Evolutionary conservation across 92 coral and sea anemone species (phyloP), one percentile per base, ranked within the genome.

Genomic region (Phymanthus crucifer): DNA sequence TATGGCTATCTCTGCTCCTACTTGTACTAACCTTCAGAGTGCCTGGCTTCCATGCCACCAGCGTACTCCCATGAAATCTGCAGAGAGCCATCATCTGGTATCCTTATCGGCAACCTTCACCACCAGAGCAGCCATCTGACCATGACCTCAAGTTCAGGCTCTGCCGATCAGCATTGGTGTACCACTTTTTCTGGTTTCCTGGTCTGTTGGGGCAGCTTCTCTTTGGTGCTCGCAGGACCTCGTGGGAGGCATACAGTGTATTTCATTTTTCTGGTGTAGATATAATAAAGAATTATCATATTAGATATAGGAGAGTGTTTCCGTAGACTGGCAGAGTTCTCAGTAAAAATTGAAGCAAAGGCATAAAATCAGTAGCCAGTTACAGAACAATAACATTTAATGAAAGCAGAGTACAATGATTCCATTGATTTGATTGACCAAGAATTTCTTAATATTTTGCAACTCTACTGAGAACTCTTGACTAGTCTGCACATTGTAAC

Each of bases 141-240:
- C 72, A 61, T 19, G 72, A 57, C 81, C 73, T 32, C 34, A 76
- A 50, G 50, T 3, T 58, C 58, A 32, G 81, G 27, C 81, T 77
- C 81, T 64, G 72, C 13, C 40, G 24, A 65, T 19, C 81, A 77
- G 81, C 72, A 43, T 3, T 61, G 72, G 23, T 65, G 69, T 77
- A 61, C 81, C 72, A 29, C 33, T 26, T 75, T 52, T 75, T 27
- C n/a, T 37, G 43, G 43, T 33, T 36, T 61, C 36, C 36, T 77
- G 72, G 81, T 72, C 81, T 61, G 40, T 14, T 75, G 46, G 81
- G 72, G 72, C 68, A 70, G 81, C 73, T 38, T 37, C 81, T 77
- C 32, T 77, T 37, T 64, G 81, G 81, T 77, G 81, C 72, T 77
- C 57, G 58, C 70, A 77, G 81, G 81, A 40, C 81, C 81, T 77